Conservation (phyloP, 2,888 invertebrate species). For the Drosophila parthenogenetica region DNA sequence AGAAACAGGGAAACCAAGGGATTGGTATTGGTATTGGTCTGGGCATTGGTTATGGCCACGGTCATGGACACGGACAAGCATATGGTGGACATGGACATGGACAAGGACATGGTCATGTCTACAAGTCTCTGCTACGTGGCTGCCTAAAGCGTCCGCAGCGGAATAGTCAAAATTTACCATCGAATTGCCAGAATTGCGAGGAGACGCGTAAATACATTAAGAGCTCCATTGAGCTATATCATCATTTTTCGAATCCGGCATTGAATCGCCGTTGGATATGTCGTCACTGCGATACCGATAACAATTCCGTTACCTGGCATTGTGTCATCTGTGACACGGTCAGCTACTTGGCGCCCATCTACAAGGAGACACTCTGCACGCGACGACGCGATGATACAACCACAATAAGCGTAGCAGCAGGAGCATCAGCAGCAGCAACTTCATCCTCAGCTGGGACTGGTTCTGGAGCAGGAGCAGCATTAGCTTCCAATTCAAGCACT, state of each 20-base stretch:
- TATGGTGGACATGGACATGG: not conserved
- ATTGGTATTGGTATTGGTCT: slow-evolving; percentile 2
- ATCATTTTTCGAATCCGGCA: slow-evolving; percentile 85
- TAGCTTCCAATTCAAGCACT: slow-evolving; percentile 5
- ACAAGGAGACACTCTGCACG: slow-evolving; percentile 83
- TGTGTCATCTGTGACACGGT: slow-evolving; percentile 85
- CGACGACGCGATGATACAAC: slow-evolving; percentile 48
- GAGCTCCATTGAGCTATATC: slow-evolving; percentile 84
- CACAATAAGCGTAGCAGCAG: slow-evolving; percentile 8
- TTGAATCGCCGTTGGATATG: slow-evolving; percentile 85
- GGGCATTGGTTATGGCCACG: slow-evolving; percentile 1
- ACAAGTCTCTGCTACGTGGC: slow-evolving; percentile 84
- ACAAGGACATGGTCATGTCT: slow-evolving; percentile 74
- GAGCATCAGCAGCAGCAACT: slow-evolving; percentile 4
- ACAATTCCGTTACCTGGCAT: slow-evolving; percentile 85
- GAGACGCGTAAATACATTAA: slow-evolving; percentile 84
- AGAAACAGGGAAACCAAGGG: slow-evolving; percentile 29
- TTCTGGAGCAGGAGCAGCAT: slow-evolving; percentile 11
- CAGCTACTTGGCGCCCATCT: slow-evolving; percentile 85
- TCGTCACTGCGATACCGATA: slow-evolving; percentile 84
- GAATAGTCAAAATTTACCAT: slow-evolving; percentile 83
- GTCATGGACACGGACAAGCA: not conserved
- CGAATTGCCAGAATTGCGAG: slow-evolving; percentile 84
- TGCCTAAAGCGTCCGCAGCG: slow-evolving; percentile 84
- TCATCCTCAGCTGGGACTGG: slow-evolving; percentile 4